A percentile compares a stretch with the other conserved stretches of the same genome.
phyloP scores from a whole-genome alignment of 2,113 vertebrate species.

The Penelope pileata region DNA sequence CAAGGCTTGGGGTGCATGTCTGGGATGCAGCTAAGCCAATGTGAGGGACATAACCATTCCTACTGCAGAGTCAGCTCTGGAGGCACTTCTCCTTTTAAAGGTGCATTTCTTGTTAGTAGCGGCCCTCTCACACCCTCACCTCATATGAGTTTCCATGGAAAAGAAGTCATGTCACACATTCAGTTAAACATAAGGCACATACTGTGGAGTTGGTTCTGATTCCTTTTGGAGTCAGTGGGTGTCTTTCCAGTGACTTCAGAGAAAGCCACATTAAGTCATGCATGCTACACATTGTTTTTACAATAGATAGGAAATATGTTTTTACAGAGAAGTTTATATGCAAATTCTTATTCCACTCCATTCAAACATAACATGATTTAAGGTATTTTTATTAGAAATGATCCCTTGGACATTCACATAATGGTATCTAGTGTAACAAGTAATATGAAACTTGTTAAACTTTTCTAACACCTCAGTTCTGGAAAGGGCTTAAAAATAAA shows the following conservation, averaged over 20 bases:
- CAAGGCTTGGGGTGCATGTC: neutral
- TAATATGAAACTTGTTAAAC: neutral
- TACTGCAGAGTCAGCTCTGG: accelerated
- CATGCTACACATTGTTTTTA: neutral
- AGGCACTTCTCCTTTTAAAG: neutral
- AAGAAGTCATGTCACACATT: accelerated
- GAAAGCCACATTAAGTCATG: neutral
- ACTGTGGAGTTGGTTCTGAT: neutral
- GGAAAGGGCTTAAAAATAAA: neutral
- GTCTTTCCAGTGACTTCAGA: neutral
- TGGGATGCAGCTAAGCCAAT: neutral
- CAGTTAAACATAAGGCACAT: accelerated
- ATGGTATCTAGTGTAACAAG: neutral
- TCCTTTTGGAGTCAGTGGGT: neutral
- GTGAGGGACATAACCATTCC: accelerated
- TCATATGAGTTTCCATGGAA: neutral
- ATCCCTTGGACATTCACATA: neutral
- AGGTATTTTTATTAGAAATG: neutral
- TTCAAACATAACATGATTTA: neutral
- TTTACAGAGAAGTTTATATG: neutral
- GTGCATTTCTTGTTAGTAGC: neutral
- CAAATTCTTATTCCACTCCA: neutral
- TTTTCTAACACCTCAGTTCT: neutral
- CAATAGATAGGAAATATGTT: neutral
- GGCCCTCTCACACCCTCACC: accelerated